Evolutionary conservation across 1,140 invertebrate genomes (phyloP), one percentile per base, ranked within the genome.

Genomic region (Anastrepha obliqua): DNA sequence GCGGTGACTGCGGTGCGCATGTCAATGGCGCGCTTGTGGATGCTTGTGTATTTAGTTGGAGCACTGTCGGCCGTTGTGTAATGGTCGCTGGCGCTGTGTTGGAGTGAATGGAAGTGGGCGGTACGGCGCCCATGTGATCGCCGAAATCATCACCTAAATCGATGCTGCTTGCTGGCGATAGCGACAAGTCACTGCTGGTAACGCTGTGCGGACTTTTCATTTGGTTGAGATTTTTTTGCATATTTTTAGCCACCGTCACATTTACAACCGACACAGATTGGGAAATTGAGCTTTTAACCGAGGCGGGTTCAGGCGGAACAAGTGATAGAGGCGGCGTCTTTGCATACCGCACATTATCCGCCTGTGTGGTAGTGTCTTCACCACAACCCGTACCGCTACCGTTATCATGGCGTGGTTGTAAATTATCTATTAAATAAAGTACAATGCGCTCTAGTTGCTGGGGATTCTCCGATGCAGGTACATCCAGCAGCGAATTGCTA

Each of bases 391-490:
- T 81, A 58, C 89, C 67, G 88, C 74, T 85, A 20, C 39, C 78
- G 6, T 88, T 89, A 7, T 85, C 70, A 17, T 81, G 70, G n/a
- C 90, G 94, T 20, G 92, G 92, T 64, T 93, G 91, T 85, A 93
- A 91, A 89, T 96, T 95, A 62, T 95, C 95, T 58, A 97, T 95
- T 42, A 97, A 90, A 88, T 96, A 94, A 5, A 95, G 94, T 29
- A 97, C 95, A 0, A 95, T 96, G 74, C 95, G 93, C 86, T 97
- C 95, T 8, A 97, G 89, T 86, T 96, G 93, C 15, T 94, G 91
- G 0, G 96, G 95, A 91, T 96, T 96, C 89, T 96, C 95, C 0
- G 96, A 94, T 4, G 93, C 94, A 2, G 93, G 92, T 88, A 94
- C 92, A 91, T 95, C 94, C 11, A 94, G 93, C 86, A 93, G 92